Evolutionary conservation across 2,888 invertebrate species (phyloP), one percentile per base, ranked within the genome.

Genomic region (Lobophora halterata): DNA sequence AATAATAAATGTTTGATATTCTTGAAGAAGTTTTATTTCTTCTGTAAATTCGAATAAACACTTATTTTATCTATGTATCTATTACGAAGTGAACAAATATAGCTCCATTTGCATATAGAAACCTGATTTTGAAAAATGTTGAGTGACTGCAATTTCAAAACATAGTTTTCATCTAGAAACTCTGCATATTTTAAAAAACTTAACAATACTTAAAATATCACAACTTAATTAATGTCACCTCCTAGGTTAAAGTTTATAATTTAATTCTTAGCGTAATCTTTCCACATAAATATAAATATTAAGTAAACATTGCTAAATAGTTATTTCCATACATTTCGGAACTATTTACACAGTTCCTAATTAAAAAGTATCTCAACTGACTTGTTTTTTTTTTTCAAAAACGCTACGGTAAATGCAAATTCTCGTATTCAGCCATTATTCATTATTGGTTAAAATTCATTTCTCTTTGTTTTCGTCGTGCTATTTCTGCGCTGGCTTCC

Each of bases 401-500:
- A 64, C 64, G 65, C 66, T 63, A 67, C 61, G 64, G 64, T 43
- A 26, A n/a, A 21, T 32, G 27, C 38, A 3, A n/a, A n/a, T n/a
- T n/a, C n/a, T n/a, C n/a, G 32, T 47, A 46, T 41, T 46, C 42
- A 30, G 58, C 53, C 62, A 49, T 29, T 29, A 18, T 8, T 30
- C 24, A 54, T 58, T 60, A 63, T 56, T 61, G 48, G 29, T 61
- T 57, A 55, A 69, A 66, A 28, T 58, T 72, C 2, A 59, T 57
- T 12, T 80, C 86, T 41, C 87, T 88, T 52, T 89, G 90, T 66
- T 91, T 91, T 48, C 91, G 88, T 43, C 91, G 80, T 14, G 90
- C 88, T 38, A 93, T 86, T 67, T 93, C 93, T 5, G 90, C 89
- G 65, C 92, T 92, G 1, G 93, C 93, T 59, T 93, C 93, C 61